These are phyloP conservation scores for Coccyzus lansbergi DNA, from an alignment of 2,797 vertebrate species.

Conservation along the genomic window DNA sequence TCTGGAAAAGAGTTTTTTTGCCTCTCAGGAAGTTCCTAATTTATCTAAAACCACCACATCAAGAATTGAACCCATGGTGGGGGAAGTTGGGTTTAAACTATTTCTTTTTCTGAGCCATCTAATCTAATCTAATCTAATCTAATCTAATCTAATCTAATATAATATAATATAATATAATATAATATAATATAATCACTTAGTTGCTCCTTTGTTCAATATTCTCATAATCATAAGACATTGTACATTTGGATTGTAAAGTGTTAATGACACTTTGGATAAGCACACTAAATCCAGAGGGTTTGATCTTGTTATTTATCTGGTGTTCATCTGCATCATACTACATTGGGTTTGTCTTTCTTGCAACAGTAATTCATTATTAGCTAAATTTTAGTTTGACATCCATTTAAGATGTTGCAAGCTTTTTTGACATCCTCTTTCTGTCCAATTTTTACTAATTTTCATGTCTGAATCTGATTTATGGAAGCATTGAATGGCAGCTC, in stretches of 20 bases:
- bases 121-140: not conserved
- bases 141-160: not conserved
- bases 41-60: not conserved
- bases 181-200: not conserved
- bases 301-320: not conserved
- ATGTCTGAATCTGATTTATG: not conserved
- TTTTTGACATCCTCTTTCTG: not conserved
- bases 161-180: not conserved
- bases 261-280: not conserved
- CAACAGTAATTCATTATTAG: not conserved
- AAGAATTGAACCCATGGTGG: not conserved
- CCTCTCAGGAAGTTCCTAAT: not conserved
- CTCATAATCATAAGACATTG: not conserved
- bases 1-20: not conserved
- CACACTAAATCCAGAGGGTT: not conserved
- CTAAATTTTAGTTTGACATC: not conserved
- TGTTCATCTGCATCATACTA: not conserved
- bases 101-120: not conserved
- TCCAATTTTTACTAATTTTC: not conserved
- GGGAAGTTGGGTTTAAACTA: not conserved
- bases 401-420: not conserved
- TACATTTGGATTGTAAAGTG: not conserved
- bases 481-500: not conserved
- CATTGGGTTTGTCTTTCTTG: not conserved
- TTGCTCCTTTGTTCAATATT: not conserved